Evolutionary conservation across 2,888 invertebrate genomes (phyloP).

Genomic region (Drosophila paranaensis): DNA sequence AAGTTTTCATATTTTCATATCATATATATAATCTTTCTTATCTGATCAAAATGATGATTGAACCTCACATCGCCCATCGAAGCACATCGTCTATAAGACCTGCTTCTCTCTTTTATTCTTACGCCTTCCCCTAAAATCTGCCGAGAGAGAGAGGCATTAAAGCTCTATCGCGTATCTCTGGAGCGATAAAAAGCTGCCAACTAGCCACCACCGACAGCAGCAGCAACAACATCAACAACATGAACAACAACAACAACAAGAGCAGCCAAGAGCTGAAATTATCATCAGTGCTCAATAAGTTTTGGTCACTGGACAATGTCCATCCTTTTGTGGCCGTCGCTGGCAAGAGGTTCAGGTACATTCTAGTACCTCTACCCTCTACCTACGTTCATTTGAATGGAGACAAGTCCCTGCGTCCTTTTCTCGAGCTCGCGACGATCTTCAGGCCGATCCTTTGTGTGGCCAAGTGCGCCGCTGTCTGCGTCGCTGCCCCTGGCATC

Average conservation of each 20-base stretch:
- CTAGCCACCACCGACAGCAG: slow-evolving; percentile 19
- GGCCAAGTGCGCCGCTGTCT: slow-evolving; percentile 74
- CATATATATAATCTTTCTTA: background rate
- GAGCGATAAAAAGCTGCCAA: slow-evolving; percentile 35
- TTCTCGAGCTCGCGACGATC: slow-evolving; percentile 59
- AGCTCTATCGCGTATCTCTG: slow-evolving; percentile 21
- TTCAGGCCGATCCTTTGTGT: slow-evolving; percentile 66
- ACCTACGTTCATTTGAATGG: slow-evolving; percentile 75
- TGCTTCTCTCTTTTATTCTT: slow-evolving; percentile 22
- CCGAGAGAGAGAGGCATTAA: background rate
- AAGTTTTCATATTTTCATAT: no score
- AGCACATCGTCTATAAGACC: slow-evolving; percentile 19
- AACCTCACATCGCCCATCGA: background rate
- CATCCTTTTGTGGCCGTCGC: slow-evolving; percentile 67
- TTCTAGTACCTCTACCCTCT: slow-evolving; percentile 73
- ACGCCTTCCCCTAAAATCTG: slow-evolving; percentile 4
- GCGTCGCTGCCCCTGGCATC: slow-evolving; percentile 28
- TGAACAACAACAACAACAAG: slow-evolving; percentile 14
- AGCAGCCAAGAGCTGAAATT: slow-evolving; percentile 27
- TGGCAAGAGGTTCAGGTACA: slow-evolving; percentile 72
- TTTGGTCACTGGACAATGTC: slow-evolving; percentile 76
- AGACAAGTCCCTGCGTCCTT: slow-evolving; percentile 79
- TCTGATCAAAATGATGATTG: slow-evolving; percentile 1
- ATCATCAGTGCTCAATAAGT: slow-evolving; percentile 68
- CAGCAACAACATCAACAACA: slow-evolving; percentile 10